Conservation (phyloP, 2,888 invertebrate genomes). For the Eustalomyia histrio region DNA sequence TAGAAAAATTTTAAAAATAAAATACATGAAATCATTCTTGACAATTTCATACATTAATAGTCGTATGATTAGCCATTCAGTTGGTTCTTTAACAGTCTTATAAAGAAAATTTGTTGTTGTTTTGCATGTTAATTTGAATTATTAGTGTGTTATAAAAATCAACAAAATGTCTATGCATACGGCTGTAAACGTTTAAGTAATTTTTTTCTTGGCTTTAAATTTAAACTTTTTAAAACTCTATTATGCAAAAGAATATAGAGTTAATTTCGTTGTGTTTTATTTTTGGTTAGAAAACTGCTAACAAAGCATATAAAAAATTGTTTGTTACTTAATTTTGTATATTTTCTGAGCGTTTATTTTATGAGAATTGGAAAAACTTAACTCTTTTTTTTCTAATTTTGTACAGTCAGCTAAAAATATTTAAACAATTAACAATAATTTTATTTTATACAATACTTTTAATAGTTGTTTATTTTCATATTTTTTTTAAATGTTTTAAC, state of each 20-base stretch:
- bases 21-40: too few species aligned
- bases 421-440: slow-evolving; percentile 45
- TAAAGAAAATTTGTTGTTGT: too few species aligned
- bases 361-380: slow-evolving; percentile 9
- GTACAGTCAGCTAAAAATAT: slow-evolving; percentile 51
- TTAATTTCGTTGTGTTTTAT: not conserved
- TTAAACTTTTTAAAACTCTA: slow-evolving; percentile 6
- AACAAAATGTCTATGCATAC: too few species aligned
- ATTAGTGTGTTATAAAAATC: too few species aligned
- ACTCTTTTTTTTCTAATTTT: slow-evolving; percentile 6
- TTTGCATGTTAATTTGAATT: too few species aligned
- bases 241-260: not conserved
- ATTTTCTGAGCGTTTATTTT: not conserved
- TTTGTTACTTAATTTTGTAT: not conserved
- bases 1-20: too few species aligned
- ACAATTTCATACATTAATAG: too few species aligned
- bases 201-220: not conserved
- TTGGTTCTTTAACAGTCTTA: too few species aligned
- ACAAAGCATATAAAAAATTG: slow-evolving; percentile 28
- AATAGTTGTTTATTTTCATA: slow-evolving; percentile 3
- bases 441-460: not conserved
- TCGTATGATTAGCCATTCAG: too few species aligned
- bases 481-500: slow-evolving; percentile 31
- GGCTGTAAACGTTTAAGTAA: too few species aligned
- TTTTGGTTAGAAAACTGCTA: slow-evolving; percentile 21